Conservation (phyloP, 1,140 invertebrate species). For the Eumeta japonica region DNA sequence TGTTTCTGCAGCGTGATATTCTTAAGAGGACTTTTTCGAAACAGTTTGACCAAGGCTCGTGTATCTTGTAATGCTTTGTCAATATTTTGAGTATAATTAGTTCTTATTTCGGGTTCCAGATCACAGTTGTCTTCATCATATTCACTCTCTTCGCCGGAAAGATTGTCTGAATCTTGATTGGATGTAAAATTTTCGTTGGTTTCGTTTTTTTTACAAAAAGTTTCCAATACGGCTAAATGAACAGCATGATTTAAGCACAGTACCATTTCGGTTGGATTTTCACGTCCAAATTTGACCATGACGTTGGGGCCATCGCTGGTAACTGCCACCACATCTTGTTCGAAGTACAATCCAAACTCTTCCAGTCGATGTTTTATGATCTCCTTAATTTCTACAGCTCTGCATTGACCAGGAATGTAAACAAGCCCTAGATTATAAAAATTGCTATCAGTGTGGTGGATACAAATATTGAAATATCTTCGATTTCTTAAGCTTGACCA, state of each 20-base stretch:
- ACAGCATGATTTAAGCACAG: too few relatives aligned
- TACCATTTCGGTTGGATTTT: not conserved
- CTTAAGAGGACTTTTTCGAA: not conserved
- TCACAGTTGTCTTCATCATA: not conserved
- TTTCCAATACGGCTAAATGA: not conserved
- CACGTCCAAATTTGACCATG: constrained; percentile 1
- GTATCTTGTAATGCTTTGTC: not conserved
- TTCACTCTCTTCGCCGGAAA: not conserved
- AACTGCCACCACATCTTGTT: not conserved
- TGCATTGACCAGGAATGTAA: not conserved
- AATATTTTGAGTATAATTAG: not conserved
- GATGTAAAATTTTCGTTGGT: not conserved
- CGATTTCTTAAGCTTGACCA: not conserved
- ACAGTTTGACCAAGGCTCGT: not conserved
- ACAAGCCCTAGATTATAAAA: constrained; percentile 1
- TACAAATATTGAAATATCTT: constrained; percentile 1
- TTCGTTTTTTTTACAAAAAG: not conserved
- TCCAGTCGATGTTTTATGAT: not conserved
- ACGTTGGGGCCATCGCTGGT: not conserved
- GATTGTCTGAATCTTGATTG: not conserved
- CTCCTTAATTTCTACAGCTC: not conserved
- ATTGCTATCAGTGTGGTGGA: not conserved
- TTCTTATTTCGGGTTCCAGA: not conserved
- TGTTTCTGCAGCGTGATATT: not conserved
- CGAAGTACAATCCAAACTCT: not conserved